Percentiles rank a stretch among this genome's conserved stretches.
These are phyloP conservation scores for Ptilonorhynchus violaceus DNA, from an alignment of 2,113 vertebrate species.

Conservation along the genomic window DNA sequence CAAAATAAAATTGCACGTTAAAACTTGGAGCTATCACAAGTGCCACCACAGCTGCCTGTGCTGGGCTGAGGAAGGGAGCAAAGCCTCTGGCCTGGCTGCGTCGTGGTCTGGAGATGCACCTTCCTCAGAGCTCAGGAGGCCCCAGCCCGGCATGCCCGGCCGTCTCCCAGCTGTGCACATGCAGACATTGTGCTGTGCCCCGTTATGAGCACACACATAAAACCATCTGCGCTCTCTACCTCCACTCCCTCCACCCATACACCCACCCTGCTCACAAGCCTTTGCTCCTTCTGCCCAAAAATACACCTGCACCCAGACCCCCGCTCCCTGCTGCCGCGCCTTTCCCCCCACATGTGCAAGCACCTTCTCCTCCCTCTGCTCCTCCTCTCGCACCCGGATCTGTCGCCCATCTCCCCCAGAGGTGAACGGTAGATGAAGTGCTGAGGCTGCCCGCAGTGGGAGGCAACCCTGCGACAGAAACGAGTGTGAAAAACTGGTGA, in stretches of 20 bases:
- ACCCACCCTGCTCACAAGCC: background rate
- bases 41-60: background rate
- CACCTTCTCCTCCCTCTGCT: background rate
- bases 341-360: background rate
- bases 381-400: background rate
- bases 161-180: background rate
- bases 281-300: background rate
- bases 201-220: background rate
- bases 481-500: background rate
- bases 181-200: background rate
- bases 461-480: background rate
- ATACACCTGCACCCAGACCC: background rate
- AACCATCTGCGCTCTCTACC: background rate
- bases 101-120: background rate
- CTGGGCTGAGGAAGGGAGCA: background rate
- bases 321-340: background rate
- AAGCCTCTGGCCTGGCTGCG: background rate
- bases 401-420: fast-evolving
- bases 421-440: fast-evolving
- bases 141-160: background rate
- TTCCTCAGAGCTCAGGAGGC: background rate
- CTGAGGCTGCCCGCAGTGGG: background rate
- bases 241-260: background rate
- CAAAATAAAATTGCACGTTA: background rate
- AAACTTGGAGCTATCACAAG: background rate